Evolutionary conservation across 2,888 invertebrate genomes (phyloP).

Genomic region (Agrotis clavis): DNA sequence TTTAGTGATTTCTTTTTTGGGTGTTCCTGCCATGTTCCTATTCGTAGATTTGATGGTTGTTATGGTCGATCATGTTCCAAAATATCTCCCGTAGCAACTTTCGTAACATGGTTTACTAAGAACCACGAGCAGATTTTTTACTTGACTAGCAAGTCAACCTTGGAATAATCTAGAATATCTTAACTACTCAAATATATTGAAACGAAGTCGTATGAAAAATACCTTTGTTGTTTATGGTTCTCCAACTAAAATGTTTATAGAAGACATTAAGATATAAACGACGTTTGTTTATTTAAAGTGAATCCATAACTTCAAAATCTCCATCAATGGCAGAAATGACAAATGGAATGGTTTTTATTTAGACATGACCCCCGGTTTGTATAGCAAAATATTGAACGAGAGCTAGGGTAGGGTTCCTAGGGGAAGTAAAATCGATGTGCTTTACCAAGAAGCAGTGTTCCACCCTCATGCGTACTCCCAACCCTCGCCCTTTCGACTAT

Average conservation of each 20-base stretch:
- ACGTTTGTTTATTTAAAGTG: slow-evolving; percentile 1
- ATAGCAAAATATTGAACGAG: slow-evolving; percentile 8
- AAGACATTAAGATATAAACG: slow-evolving; percentile 9
- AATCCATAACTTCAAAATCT: not conserved
- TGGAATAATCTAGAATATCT: slow-evolving; percentile 15
- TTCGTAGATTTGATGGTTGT: not conserved
- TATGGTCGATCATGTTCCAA: not conserved
- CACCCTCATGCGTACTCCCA: slow-evolving; percentile 54
- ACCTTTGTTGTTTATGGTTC: not conserved
- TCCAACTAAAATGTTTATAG: not conserved
- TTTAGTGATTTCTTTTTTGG: not conserved
- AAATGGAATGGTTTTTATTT: not conserved
- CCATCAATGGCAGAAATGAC: not conserved
- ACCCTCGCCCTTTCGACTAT: slow-evolving; percentile 50
- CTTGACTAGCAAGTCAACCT: not conserved
- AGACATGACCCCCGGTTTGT: slow-evolving; percentile 12
- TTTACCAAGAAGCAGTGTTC: slow-evolving; percentile 36
- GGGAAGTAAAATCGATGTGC: slow-evolving; percentile 56
- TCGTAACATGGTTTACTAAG: too few relatives aligned
- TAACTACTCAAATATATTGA: slow-evolving; percentile 1
- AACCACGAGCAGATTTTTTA: too few relatives aligned
- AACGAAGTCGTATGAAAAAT: slow-evolving; percentile 3
- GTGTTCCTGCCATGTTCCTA: not conserved
- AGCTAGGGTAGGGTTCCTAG: slow-evolving; percentile 28
- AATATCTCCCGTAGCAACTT: not conserved